Evolutionary conservation across 1,140 invertebrate species (phyloP).

Genomic region (Calosoma granatense): DNA sequence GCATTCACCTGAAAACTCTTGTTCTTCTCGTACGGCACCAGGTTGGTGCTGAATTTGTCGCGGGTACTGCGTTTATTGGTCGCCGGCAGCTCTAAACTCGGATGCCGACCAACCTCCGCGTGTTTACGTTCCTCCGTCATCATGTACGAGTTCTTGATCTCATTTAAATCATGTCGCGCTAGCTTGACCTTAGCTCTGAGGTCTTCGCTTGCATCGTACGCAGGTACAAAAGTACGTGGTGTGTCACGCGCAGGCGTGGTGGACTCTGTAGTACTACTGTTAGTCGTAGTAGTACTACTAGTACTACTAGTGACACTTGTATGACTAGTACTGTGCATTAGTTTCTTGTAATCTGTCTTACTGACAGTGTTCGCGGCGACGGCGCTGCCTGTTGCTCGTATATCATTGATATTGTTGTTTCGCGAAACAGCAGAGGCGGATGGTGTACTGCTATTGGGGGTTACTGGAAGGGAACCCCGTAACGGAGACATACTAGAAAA

Average conservation of each 20-base stretch:
- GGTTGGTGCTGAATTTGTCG: not conserved
- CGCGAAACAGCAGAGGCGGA: no score
- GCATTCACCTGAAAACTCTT: not conserved
- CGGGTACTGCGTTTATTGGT: not conserved
- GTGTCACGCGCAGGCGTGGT: not conserved
- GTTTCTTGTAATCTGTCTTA: no score
- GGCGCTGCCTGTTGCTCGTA: no score
- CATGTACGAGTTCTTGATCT: not conserved
- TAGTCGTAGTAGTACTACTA: no score
- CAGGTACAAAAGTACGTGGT: not conserved
- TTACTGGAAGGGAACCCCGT: no score
- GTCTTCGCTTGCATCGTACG: not conserved
- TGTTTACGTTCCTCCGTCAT: not conserved
- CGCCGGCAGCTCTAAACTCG: not conserved
- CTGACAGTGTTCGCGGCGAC: no score
- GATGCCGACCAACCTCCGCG: not conserved
- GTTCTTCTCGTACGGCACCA: not conserved
- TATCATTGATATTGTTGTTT: no score
- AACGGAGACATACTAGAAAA: no score
- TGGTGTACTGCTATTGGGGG: no score
- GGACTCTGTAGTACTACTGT: not conserved
- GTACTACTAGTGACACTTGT: no score
- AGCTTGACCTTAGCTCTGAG: not conserved
- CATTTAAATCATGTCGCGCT: constrained; percentile 2
- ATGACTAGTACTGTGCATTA: no score